A percentile compares a stretch with the other conserved stretches of the same genome.
Conservation (phyloP, 2,113 vertebrate species). For the Chaenocephalus aceratus region DNA sequence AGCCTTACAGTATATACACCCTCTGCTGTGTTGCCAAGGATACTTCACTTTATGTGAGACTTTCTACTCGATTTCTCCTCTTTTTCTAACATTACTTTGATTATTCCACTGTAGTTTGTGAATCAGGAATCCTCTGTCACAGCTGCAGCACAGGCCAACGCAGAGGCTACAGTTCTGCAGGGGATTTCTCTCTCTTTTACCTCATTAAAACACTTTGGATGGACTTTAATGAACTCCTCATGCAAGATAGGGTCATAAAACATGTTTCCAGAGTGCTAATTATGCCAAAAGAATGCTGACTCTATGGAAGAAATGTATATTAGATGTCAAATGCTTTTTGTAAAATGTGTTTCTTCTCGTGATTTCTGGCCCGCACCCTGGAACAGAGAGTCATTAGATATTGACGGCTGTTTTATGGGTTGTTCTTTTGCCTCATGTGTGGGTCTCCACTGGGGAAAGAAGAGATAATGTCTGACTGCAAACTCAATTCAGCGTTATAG, state of each 20-base stretch:
- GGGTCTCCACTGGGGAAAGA: background rate
- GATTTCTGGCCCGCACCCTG: slow-evolving; percentile 3
- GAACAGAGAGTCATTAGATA: slow-evolving; percentile 21
- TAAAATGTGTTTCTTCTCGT: background rate
- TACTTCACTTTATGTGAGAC: background rate
- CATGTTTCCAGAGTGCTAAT: slow-evolving; percentile 4
- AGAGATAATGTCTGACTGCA: background rate
- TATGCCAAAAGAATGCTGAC: slow-evolving; percentile 28
- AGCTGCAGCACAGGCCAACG: slow-evolving; percentile 18
- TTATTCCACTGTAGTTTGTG: slow-evolving; percentile 1
- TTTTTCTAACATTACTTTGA: slow-evolving; percentile 13
- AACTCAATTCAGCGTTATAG: background rate
- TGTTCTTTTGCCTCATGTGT: background rate
- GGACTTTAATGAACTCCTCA: slow-evolving; percentile 41
- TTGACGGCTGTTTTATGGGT: background rate
- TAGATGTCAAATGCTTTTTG: slow-evolving; percentile 8
- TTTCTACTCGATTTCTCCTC: background rate
- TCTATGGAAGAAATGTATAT: background rate
- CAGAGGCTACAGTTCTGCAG: background rate
- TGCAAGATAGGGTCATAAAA: slow-evolving; percentile 17
- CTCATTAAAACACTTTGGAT: slow-evolving; percentile 31
- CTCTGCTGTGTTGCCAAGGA: background rate
- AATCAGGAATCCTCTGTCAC: slow-evolving; percentile 2
- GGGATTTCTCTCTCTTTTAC: slow-evolving; percentile 1
- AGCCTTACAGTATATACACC: background rate